Conservation (phyloP, 2,797 vertebrate species). For the Aplochiton taeniatus region DNA sequence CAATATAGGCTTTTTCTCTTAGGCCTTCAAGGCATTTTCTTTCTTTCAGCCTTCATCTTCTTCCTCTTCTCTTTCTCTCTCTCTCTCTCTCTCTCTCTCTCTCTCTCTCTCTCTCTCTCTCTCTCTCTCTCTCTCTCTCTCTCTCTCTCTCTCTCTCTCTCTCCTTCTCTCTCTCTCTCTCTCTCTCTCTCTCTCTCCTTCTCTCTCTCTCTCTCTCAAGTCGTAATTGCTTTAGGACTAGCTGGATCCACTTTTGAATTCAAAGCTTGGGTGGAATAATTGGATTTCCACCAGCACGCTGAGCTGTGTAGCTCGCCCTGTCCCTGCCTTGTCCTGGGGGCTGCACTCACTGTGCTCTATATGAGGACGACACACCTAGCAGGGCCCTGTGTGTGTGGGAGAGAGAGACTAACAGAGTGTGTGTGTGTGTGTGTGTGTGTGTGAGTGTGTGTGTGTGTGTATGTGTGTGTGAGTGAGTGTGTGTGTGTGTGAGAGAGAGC, state of each 20-base stretch:
- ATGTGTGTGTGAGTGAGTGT: conserved; percentile 7
- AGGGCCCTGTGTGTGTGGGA: too few species aligned
- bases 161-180: conserved; percentile 9
- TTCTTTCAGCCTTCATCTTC: background rate
- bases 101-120: conserved; percentile 23
- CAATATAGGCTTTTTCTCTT: conserved; percentile 57
- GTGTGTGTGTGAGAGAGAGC: background rate
- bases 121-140: conserved; percentile 14
- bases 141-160: conserved; percentile 20
- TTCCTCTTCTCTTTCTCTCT: conserved; percentile 16
- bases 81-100: conserved; percentile 11
- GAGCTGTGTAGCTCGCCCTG: conserved; percentile 82
- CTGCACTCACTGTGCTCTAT: conserved; percentile 67
- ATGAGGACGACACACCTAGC: conserved; percentile 67
- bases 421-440: conserved; percentile 18
- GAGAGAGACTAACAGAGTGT: too few species aligned
- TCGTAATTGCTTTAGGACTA: conserved; percentile 86
- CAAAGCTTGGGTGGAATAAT: conserved; percentile 86
- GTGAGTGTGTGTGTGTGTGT: background rate
- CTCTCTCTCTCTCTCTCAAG: conserved; percentile 65
- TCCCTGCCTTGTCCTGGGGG: conserved; percentile 77
- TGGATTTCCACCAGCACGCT: conserved; percentile 88
- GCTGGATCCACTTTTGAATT: conserved; percentile 83
- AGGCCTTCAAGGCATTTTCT: background rate
- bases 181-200: conserved; percentile 27